phyloP scores from a whole-genome alignment of 2,888 invertebrate species.

The Clivina fossor region DNA sequence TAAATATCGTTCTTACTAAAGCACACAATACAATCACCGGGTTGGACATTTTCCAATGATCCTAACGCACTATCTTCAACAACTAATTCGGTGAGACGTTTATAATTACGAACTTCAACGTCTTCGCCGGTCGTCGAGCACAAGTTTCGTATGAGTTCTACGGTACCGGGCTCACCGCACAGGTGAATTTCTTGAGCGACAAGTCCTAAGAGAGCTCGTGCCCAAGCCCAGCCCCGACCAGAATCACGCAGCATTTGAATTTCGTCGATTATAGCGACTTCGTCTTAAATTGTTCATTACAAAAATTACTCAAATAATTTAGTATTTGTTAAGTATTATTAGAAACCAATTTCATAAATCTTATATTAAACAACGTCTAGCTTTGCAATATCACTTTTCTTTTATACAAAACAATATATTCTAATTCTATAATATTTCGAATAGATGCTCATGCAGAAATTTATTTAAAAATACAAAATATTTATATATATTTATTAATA shows the following conservation, averaged over 20 bases:
- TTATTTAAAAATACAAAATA: no score
- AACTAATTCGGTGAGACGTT: slow-evolving; percentile 80
- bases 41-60: slow-evolving; percentile 73
- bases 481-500: no score
- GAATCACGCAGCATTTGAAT: slow-evolving; percentile 95
- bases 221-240: slow-evolving; percentile 98
- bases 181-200: slow-evolving; percentile 94
- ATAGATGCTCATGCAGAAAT: no score
- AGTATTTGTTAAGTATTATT: no score
- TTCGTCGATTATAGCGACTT: slow-evolving; percentile 98
- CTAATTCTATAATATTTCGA: no score
- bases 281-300: no score
- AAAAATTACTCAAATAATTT: no score
- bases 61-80: slow-evolving; percentile 74
- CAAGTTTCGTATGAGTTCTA: slow-evolving; percentile 79
- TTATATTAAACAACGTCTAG: no score
- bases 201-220: slow-evolving; percentile 87
- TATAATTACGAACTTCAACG: slow-evolving; percentile 82
- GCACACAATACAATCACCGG: slow-evolving; percentile 99
- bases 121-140: slow-evolving; percentile 88
- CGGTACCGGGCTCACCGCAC: slow-evolving; percentile 92
- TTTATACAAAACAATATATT: no score
- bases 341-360: no score
- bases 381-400: no score
- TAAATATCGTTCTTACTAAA: slow-evolving; percentile 98